These are phyloP conservation scores for Heterocephalus glaber DNA, from an alignment of 2,113 vertebrate species.

Conservation along the genomic window DNA sequence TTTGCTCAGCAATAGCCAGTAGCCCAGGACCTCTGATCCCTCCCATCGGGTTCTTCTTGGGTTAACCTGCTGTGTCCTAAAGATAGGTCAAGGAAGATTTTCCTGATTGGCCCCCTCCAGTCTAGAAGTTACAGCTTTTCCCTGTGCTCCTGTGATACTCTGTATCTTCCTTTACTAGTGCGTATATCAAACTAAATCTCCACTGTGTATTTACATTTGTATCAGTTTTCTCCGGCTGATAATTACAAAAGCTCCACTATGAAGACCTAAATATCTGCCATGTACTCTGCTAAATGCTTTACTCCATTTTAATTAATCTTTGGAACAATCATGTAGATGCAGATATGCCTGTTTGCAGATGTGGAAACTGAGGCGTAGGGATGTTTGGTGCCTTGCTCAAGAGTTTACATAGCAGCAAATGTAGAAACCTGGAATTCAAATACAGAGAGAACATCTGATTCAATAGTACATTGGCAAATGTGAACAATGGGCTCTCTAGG, in stretches of 20 bases:
- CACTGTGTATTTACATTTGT: background rate
- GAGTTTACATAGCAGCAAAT: background rate
- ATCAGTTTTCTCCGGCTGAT: background rate
- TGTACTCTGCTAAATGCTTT: background rate
- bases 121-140: background rate
- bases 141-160: background rate
- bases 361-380: background rate
- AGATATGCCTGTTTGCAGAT: background rate
- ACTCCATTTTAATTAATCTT: background rate
- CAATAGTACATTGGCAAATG: background rate
- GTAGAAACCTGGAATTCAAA: background rate
- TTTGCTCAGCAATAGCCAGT: background rate
- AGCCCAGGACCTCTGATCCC: background rate
- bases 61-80: background rate
- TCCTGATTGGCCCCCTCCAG: background rate
- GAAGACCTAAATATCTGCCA: background rate
- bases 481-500: background rate
- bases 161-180: background rate
- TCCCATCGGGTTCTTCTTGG: rapidly evolving
- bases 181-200: background rate
- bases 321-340: background rate
- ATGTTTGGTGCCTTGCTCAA: background rate
- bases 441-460: background rate
- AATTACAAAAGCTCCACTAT: background rate
- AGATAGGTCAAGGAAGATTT: background rate